These are phyloP conservation scores for Sebastes oblongus DNA, from an alignment of 2,797 vertebrate genomes.

Conservation along the genomic window DNA sequence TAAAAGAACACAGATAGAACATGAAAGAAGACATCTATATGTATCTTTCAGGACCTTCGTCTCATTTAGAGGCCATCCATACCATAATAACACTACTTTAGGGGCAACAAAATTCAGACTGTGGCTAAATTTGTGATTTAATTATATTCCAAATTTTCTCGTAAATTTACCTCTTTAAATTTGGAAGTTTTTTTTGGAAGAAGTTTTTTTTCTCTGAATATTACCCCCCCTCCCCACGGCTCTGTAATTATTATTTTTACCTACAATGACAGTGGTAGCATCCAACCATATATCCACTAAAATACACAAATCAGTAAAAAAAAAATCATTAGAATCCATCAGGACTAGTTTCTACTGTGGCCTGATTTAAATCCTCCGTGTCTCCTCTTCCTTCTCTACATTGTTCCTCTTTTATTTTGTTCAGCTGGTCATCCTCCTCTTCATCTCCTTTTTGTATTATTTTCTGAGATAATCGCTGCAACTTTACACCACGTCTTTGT, in stretches of 20 bases:
- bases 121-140: too few relatives aligned
- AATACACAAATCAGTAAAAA: neutral
- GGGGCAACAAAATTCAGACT: accelerated
- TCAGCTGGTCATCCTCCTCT: neutral
- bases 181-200: too few relatives aligned
- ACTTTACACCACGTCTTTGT: neutral
- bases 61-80: too few relatives aligned
- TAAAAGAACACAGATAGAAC: too few relatives aligned
- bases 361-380: neutral
- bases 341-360: neutral
- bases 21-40: accelerated
- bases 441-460: neutral
- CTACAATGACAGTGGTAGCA: too few relatives aligned
- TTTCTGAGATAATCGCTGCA: neutral
- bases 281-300: neutral
- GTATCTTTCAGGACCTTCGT: accelerated
- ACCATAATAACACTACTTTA: too few relatives aligned
- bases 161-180: too few relatives aligned
- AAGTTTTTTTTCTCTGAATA: too few relatives aligned
- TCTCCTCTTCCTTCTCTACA: neutral
- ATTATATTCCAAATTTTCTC: too few relatives aligned
- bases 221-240: too few relatives aligned
- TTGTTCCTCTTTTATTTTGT: neutral
- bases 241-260: too few relatives aligned
- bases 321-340: neutral